Percentiles rank a stretch among this genome's conserved stretches.
Evolutionary conservation across 2,888 invertebrate species (phyloP).

Genomic region (Gymnoscelis rufifasciata): DNA sequence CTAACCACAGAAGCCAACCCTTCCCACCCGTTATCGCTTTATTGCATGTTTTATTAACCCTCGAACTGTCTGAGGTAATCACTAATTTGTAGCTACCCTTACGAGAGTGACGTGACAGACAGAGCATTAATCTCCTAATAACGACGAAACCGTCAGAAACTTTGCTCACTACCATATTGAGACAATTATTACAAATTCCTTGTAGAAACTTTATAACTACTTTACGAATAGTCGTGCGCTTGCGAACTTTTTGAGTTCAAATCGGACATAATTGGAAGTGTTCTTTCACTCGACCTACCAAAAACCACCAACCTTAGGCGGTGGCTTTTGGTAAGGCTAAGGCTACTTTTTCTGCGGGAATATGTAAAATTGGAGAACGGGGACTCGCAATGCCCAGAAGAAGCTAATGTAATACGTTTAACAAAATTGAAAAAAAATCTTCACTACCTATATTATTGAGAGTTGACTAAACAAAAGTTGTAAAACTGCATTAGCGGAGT

Average conservation of each 20-base stretch:
- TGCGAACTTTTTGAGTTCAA: slow-evolving; percentile 9
- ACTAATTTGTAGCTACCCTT: slow-evolving; percentile 8
- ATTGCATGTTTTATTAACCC: slow-evolving; percentile 14
- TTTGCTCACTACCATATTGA: slow-evolving; percentile 6
- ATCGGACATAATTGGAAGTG: too few relatives aligned
- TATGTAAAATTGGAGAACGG: too few relatives aligned
- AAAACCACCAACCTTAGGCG: too few relatives aligned
- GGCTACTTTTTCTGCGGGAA: too few relatives aligned
- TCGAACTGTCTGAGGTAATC: slow-evolving; percentile 7
- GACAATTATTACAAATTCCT: slow-evolving; percentile 9
- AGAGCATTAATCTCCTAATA: slow-evolving; percentile 2
- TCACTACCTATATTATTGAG: too few relatives aligned
- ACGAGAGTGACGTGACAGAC: slow-evolving; percentile 6
- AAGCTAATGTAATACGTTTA: too few relatives aligned
- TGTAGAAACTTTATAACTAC: slow-evolving; percentile 14
- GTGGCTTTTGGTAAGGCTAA: too few relatives aligned
- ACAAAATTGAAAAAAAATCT: too few relatives aligned
- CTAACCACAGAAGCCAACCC: slow-evolving; percentile 5
- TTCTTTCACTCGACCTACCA: too few relatives aligned
- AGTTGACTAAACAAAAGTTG: too few relatives aligned
- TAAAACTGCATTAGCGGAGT: too few relatives aligned
- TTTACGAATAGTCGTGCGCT: not conserved
- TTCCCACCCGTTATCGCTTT: slow-evolving; percentile 5
- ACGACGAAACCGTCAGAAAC: slow-evolving; percentile 7
- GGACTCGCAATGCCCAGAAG: too few relatives aligned